These are phyloP conservation scores for Rattus norvegicus DNA, from an alignment of 2,113 vertebrate genomes.

Conservation along the genomic window DNA sequence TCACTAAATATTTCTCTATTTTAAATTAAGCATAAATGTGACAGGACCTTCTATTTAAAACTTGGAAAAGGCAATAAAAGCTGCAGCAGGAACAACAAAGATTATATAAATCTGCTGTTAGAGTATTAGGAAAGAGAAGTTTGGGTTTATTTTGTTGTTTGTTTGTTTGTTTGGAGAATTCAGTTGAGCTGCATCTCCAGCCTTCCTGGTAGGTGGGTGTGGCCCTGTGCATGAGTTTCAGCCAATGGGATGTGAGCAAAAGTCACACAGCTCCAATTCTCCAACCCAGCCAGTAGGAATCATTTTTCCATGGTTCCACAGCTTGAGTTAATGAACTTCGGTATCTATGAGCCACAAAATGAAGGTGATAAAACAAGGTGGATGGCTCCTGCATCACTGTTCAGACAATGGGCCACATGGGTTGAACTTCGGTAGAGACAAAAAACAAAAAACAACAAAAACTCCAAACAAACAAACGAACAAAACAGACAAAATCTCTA, in stretches of 20 bases:
- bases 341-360: background rate
- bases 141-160: no score
- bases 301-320: background rate
- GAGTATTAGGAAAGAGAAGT: background rate
- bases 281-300: background rate
- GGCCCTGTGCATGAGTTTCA: background rate
- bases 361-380: background rate
- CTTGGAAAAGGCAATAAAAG: background rate
- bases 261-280: background rate
- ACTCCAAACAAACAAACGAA: background rate
- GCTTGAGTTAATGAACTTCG: background rate
- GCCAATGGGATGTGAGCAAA: background rate
- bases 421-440: background rate
- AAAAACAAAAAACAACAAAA: background rate
- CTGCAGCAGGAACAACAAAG: background rate
- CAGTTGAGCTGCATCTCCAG: background rate
- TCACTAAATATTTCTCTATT: background rate
- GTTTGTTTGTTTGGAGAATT: background rate
- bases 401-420: background rate
- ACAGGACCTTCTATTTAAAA: background rate
- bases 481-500: background rate
- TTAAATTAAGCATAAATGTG: background rate
- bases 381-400: background rate
- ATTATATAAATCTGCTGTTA: background rate
- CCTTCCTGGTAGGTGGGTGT: no score